Evolutionary conservation across 2,888 invertebrate species (phyloP).

Genomic region (Hermodice carunculata): DNA sequence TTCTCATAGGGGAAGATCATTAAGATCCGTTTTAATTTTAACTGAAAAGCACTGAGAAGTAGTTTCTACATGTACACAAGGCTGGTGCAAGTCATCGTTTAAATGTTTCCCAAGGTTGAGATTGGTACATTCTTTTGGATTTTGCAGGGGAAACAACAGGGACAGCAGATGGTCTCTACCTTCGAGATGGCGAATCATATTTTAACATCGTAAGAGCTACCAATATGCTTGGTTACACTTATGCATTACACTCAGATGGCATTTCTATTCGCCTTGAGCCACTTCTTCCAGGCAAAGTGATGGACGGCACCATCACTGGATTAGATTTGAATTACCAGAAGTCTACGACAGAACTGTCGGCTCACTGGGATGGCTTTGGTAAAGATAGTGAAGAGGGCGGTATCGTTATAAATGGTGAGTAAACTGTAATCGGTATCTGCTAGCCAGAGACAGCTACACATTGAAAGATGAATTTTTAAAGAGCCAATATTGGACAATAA

Average conservation of each 20-base stretch:
- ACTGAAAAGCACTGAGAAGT: too few species aligned
- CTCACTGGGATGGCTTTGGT: slow-evolving; percentile 59
- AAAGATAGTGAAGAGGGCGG: too few species aligned
- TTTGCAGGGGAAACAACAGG: background rate
- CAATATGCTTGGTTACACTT: slow-evolving; percentile 45
- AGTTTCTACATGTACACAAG: too few species aligned
- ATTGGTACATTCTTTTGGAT: background rate
- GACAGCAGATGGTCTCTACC: slow-evolving; percentile 38
- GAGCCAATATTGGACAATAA: too few species aligned
- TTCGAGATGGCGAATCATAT: slow-evolving; percentile 48
- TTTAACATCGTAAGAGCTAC: slow-evolving; percentile 39
- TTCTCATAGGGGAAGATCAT: too few species aligned
- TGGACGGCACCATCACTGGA: slow-evolving; percentile 46
- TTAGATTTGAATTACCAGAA: slow-evolving; percentile 44
- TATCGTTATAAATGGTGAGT: too few species aligned
- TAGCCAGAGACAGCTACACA: too few species aligned
- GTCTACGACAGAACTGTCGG: slow-evolving; percentile 41
- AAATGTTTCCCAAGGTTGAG: too few species aligned
- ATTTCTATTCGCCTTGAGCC: slow-evolving; percentile 49
- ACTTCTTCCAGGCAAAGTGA: slow-evolving; percentile 51
- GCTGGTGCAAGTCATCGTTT: too few species aligned
- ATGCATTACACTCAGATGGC: slow-evolving; percentile 49
- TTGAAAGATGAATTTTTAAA: too few species aligned
- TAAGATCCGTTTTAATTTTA: too few species aligned
- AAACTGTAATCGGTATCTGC: too few species aligned